Base-by-base conservation (phyloP, 1,140 invertebrate genomes). In the Megalonaias nervosa region DNA sequence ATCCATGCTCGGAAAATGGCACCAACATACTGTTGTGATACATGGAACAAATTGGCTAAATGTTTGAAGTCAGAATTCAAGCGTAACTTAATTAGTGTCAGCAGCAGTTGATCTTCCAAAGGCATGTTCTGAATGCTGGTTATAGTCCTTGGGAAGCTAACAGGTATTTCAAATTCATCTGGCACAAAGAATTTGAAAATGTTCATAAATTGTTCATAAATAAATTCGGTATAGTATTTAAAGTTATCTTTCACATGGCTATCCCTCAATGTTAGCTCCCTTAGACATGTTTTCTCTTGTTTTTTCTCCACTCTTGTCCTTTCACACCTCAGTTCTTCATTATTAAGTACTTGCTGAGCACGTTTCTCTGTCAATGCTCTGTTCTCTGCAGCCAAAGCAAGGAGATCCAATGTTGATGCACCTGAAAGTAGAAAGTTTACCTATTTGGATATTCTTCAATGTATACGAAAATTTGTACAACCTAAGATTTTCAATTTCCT, bases 161-260 rank as follows among this genome's bases (percentile, higher is more conserved):
- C 23, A 38, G 60, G 66, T 60, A 17, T 19, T 59, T 57, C 31
- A 38, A 59, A 19, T 64, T 69, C 21, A 2, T 60, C 21, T 66
- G 68, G 77, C 13, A 31, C 75, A 59, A 38, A 57, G 48, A 79
- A 70, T 14, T 75, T 62, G 19, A 75, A 66, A 26, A 79, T 26
- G 26, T 13, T 38, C 14, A 65, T 56, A 38, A 79, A 79, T 21
- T 26, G 69, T 17, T 57, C 31, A 59, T 65, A 66, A 14, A 19
- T 64, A 55, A 79, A 66, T n/a, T 67, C 77, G 0, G 72, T 79
- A 61, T 79, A 79, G 38, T 70, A 76, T 23, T 70, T 48, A 71
- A 75, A 79, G 23, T 38, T 1, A 57, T 75, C 38, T n/a, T 58
- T 75, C 12, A 74, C 67, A 55, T 48, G 38, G 38, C 38, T 48